Evolutionary conservation across 2,113 vertebrate genomes (phyloP), one percentile per base, ranked within the genome.

Genomic region (Aphyosemion australe): DNA sequence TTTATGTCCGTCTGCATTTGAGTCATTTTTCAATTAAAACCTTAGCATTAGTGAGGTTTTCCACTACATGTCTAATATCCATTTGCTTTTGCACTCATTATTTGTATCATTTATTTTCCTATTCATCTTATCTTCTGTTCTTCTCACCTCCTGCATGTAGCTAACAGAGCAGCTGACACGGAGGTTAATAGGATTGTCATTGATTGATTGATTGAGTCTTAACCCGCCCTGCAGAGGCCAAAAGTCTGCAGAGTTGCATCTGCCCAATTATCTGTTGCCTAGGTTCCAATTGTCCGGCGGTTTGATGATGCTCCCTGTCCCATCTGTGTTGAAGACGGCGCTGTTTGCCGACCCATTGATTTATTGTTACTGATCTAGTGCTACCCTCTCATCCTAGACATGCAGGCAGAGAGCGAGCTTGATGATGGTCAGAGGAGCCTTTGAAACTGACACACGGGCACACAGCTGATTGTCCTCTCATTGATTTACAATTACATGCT

Each of bases 161-260:
- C 15, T 60, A 41, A 43, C 48, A 56, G 50, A 76, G 8, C 45
- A 69, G 80, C 46, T 49, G 65, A 60, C 65, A 66, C 55, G 19
- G 19, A 26, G 52, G 60, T 69, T 70, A 76, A 86, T 72, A 46
- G 75, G 69, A 45, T 78, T 80, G 58, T 47, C 71, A 81, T 69
- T 86, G 88, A 88, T 78, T 67, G 71, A 84, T 82, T 84, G 83
- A 85, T 83, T 85, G 72, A 66, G 58, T 75, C 66, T 76, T 43
- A 78, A 61, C 71, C n/a, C 42, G 55, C 39, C 19, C 3, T 6
- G 12, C 0, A 0, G 26, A 19, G 41, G 34, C 16, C 34, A 21
- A 49, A 46, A 50, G 53, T 66, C 60, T 55, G 10, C 53, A 61
- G 50, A 59, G 32, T 26, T 7, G 46, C 51, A 69, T 70, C 57